Base-by-base conservation (phyloP, 2,113 vertebrate genomes). In the Labeo rohita region DNA sequence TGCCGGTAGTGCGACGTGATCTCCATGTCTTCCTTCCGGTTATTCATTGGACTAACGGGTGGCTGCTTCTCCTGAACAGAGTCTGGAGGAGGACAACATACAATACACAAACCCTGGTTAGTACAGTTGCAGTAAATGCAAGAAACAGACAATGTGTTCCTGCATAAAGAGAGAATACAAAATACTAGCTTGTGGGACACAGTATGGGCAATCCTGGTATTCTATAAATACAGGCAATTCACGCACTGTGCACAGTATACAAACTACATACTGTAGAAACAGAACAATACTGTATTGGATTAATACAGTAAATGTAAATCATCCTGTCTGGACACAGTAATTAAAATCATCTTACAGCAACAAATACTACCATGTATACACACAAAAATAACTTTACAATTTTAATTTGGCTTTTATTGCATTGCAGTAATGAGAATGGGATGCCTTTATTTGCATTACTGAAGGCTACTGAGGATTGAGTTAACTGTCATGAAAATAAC, bases 11-110 rank as follows among this genome's bases (percentile, higher is more conserved):
- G 98, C 94, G 98, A 98, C 76, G 97, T 91, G 91, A 99, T 99
- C 94, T 99, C 98, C 98, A 99, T 99, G 89, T 98, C 98, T 96
- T 99, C 98, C 94, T 97, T 97, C 87, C 96, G 96, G 96, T 97
- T 97, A 95, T 97, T 98, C 98, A 99, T 99, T 76, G 94, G 97
- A 95, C 92, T 94, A 93, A 93, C 91, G 91, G 92, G 93, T 93
- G 90, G 89, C 93, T 81, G 93, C 94, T 94, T 93, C 94, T 94
- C 93, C 95, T 96, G 95, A 90, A 92, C 91, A 93, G 89, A 85
- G 91, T 94, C 97, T 99, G 84, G 10, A 79, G 70, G 47, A 91
- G 73, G 90, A 11, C 3, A 45, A 49, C 49, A 2, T 0, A 84
- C 23, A 56, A 52, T 28, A 65, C 21, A 80, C 2, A 59, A 68